Evolutionary conservation across 2,888 invertebrate species (phyloP), one percentile per base, ranked within the genome.

Genomic region (Ischnura elegans): DNA sequence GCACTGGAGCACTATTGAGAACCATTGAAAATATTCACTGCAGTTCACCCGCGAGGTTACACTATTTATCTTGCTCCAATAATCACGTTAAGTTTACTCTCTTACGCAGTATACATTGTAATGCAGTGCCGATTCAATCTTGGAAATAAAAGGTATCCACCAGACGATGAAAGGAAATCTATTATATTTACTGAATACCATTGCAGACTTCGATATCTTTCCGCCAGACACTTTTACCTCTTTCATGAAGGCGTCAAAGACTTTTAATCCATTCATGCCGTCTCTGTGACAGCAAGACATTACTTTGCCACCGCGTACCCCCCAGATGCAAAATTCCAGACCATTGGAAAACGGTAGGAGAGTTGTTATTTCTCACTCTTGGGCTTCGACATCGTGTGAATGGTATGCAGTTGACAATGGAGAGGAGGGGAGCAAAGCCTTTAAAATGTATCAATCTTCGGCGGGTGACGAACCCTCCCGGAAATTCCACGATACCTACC

Each of bases 371-470:
- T 76, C 36, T 76, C 61, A n/a, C 61, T n/a, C 61, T 61, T 36
- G 13, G 36, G 36, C 36, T 61, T 36, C 25, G 36, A n/a, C n/a
- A 36, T 36, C 29, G 76, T 0, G 76, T 16, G 13, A 36, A 29
- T 36, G 36, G n/a, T n/a, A 36, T 36, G 13, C 10, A 2, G 36
- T 29, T 10, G 36, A 16, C 29, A 76, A 13, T 1, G 13, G 13
- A 36, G 36, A 36, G 76, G 3, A 16, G 13, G 76, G n/a, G 76
- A 76, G 29, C 36, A 13, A 76, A 76, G 36, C 76, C 76, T 76
- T 76, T 36, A 36, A 25, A 76, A 76, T n/a, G 36, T 36, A 76
- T 76, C 76, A 76, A 76, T 76, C 76, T 76, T 76, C 76, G 76
- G 36, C 8, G 29, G 76, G 29, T 36, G 25, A 76, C 29, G 76